phyloP scores from a whole-genome alignment of 2,888 invertebrate genomes.

The Dryocosmus kuriphilus region DNA sequence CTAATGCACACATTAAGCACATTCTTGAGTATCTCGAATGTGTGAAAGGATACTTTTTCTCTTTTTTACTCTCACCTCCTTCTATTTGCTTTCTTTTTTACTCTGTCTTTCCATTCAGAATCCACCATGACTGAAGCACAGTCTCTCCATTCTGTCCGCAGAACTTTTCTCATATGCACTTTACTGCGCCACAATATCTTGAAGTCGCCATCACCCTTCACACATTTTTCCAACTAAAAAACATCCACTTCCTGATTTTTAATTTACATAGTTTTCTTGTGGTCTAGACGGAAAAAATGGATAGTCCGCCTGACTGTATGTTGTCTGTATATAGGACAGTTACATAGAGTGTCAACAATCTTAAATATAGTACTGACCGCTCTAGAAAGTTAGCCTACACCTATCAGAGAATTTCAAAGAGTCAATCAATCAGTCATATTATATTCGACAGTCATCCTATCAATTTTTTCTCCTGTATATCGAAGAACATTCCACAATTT shows the following conservation, averaged over 20 bases:
- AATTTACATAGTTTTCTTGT: neutral
- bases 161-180: constrained; percentile 62
- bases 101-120: constrained; percentile 65
- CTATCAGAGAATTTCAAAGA: too few relatives aligned
- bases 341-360: too few relatives aligned
- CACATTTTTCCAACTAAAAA: neutral
- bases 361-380: too few relatives aligned
- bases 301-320: too few relatives aligned
- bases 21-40: constrained; percentile 3
- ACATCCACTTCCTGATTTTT: neutral
- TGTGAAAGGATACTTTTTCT: constrained; percentile 14
- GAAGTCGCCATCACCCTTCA: neutral
- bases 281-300: too few relatives aligned
- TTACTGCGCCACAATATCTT: neutral
- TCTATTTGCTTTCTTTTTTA: constrained; percentile 50
- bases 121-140: constrained; percentile 68
- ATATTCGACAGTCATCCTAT: too few relatives aligned
- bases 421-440: too few relatives aligned
- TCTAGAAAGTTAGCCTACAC: too few relatives aligned
- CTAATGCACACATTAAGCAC: neutral
- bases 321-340: too few relatives aligned
- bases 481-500: too few relatives aligned
- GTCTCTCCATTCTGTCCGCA: constrained; percentile 62
- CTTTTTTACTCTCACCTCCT: constrained; percentile 10
- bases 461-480: too few relatives aligned